These are phyloP conservation scores for Choloepus didactylus DNA, from an alignment of 2,797 vertebrate genomes.

Conservation along the genomic window DNA sequence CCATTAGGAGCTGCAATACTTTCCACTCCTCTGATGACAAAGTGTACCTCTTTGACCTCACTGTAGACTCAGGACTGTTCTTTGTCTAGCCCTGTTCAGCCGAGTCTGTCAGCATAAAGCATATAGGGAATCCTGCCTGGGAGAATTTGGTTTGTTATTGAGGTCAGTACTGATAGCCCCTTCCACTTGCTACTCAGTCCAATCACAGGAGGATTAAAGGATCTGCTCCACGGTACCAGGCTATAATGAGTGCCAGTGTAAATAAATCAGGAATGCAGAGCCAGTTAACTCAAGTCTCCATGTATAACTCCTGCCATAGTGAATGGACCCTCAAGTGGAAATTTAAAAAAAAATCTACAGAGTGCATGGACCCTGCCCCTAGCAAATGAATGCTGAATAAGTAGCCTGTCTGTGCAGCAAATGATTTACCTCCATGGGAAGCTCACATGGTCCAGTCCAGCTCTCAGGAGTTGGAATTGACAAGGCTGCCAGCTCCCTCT, in stretches of 20 bases:
- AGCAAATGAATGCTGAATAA: neutral
- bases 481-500: neutral
- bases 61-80: neutral
- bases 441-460: neutral
- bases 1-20: neutral
- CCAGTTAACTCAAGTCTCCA: slow-evolving; percentile 11
- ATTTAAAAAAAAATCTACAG: neutral
- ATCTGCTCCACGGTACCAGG: neutral
- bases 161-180: neutral
- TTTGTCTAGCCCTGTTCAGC: neutral
- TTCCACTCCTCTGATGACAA: neutral
- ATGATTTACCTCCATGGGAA: neutral
- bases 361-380: neutral
- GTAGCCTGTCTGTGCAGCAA: neutral
- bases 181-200: neutral
- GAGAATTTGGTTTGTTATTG: neutral
- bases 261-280: neutral
- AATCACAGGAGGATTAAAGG: neutral
- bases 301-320: neutral
- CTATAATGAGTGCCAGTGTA: neutral
- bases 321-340: neutral
- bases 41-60: neutral
- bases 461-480: neutral
- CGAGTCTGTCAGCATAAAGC: neutral
- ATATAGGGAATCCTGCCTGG: neutral